Evolutionary conservation across 2,888 invertebrate species (phyloP), one percentile per base, ranked within the genome.

Genomic region (Diabrotica balteata): DNA sequence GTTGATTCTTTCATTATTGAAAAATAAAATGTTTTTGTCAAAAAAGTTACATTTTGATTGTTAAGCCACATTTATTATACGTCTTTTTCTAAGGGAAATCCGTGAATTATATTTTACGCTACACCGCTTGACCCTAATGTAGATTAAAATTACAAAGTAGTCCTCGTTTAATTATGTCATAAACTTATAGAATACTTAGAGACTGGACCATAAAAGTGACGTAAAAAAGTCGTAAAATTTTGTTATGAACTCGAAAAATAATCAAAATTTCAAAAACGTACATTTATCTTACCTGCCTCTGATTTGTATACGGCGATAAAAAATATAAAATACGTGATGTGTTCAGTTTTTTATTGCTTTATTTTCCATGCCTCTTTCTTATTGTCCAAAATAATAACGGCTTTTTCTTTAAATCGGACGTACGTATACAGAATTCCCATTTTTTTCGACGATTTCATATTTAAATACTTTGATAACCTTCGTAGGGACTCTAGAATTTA

Each of bases 371-470:
- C 75, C 72, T 78, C 77, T 76, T 76, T 79, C 78, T 79, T 77
- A 79, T 79, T 81, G 81, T 80, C 81, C 79, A 78, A 77, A 80
- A 79, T 77, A 78, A 76, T 81, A 80, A 81, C 75, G 79, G 78
- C 78, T 78, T 78, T 73, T 75, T 73, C 75, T 77, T 77, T 76
- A 77, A 78, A 76, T 77, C 76, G 77, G 74, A 65, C 50, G 32
- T 32, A 32, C 32, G 59, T 59, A 63, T 59, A 45, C 54, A 62
- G 11, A 32, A 59, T 17, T 59, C 43, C 44, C n/a, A 46, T 49
- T 9, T 52, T n/a, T 45, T 44, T 32, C 10, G n/a, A 53, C 22
- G 8, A 44, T 17, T 17, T 53, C 46, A 32, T 32, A 32, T 32
- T 32, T 32, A 32, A 32, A 32, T 32, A 32, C 32, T 32, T 32